Evolutionary conservation across 2,888 invertebrate species (phyloP).

Genomic region (Molanna angustata): DNA sequence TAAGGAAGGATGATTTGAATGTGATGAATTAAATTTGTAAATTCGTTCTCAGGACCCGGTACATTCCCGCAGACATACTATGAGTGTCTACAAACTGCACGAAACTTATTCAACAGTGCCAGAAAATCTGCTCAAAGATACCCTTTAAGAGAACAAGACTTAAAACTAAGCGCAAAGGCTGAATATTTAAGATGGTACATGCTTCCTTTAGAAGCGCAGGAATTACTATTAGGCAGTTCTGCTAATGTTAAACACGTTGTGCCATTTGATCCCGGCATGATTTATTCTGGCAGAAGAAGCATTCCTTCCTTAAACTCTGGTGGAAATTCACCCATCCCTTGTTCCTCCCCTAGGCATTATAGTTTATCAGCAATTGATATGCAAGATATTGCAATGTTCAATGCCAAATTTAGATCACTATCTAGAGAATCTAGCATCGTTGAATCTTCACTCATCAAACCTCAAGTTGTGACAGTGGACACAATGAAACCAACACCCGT

Average conservation of each 20-base stretch:
- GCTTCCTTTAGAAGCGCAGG: constrained; percentile 83
- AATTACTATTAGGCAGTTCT: constrained; percentile 68
- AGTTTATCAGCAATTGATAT: constrained; percentile 67
- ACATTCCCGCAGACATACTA: constrained; percentile 71
- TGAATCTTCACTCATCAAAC: constrained; percentile 45
- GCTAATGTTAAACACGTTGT: constrained; percentile 74
- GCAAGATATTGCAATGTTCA: constrained; percentile 49
- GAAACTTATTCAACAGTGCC: constrained; percentile 73
- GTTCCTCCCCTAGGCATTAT: constrained; percentile 63
- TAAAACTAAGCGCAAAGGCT: constrained; percentile 66
- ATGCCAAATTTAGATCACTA: constrained; percentile 47
- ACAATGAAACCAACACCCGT: constrained; percentile 47
- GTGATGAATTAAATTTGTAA: too few species aligned
- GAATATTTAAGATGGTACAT: constrained; percentile 83
- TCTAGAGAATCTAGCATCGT: constrained; percentile 49
- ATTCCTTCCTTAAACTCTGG: constrained; percentile 38
- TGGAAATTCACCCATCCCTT: constrained; percentile 50
- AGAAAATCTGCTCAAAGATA: constrained; percentile 73
- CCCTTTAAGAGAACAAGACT: constrained; percentile 70
- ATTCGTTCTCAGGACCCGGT: constrained; percentile 55
- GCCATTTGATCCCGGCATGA: constrained; percentile 68
- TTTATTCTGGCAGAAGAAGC: constrained; percentile 53
- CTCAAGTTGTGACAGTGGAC: constrained; percentile 39
- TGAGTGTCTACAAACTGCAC: constrained; percentile 75
- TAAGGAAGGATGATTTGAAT: too few species aligned